A percentile compares a stretch with the other conserved stretches of the same genome.
Conservation (phyloP, 2,113 vertebrate genomes). For the Acanthochromis polyacanthus region DNA sequence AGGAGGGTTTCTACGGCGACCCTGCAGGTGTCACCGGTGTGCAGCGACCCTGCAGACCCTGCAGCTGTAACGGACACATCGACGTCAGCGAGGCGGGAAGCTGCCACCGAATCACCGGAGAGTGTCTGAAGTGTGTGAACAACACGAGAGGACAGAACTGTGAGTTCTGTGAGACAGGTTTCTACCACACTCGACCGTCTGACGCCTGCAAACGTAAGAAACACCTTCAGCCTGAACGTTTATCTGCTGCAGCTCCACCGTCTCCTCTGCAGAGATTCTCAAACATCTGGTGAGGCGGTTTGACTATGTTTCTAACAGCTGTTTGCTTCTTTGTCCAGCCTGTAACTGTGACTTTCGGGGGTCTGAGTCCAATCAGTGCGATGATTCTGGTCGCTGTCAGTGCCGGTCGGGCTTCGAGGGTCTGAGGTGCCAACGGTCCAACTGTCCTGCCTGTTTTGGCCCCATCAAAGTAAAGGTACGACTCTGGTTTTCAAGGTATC, state of each 20-base stretch:
- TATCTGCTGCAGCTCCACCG: no score
- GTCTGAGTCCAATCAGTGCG: constrained; percentile 83
- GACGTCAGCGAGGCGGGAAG: constrained; percentile 83
- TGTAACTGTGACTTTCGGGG: constrained; percentile 86
- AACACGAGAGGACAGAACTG: constrained; percentile 88
- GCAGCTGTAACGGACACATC: constrained; percentile 87
- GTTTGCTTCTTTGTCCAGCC: constrained; percentile 76
- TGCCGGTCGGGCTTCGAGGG: constrained; percentile 90
- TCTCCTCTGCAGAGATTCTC: no score
- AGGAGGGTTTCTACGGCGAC: constrained; percentile 89
- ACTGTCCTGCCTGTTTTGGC: constrained; percentile 91
- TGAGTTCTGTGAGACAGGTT: constrained; percentile 86
- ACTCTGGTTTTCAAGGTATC: neutral
- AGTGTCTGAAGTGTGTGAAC: constrained; percentile 90
- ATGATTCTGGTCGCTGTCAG: constrained; percentile 85
- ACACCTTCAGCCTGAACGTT: neutral
- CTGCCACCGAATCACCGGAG: constrained; percentile 86
- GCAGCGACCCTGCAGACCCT: constrained; percentile 83
- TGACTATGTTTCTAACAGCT: neutral
- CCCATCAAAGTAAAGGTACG: constrained; percentile 88
- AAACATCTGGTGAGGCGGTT: no score
- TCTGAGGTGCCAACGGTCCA: constrained; percentile 82
- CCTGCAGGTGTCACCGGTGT: constrained; percentile 79
- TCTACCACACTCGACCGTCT: constrained; percentile 79
- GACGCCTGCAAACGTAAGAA: constrained; percentile 84